phyloP scores from a whole-genome alignment of 1,140 invertebrate genomes.

The Daktulosphaira vitifoliae region DNA sequence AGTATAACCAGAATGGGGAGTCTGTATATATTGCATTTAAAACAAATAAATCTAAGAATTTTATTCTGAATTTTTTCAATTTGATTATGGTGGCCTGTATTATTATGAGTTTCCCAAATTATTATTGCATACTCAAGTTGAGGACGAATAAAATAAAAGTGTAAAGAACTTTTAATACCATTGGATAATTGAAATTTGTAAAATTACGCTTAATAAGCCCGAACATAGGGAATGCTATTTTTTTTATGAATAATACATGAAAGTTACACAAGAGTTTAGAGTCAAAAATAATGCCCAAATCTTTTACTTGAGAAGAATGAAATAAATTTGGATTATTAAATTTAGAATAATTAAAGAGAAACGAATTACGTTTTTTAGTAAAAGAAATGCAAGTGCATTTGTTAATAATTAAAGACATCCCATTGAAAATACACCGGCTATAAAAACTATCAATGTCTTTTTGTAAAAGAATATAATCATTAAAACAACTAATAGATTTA shows the following conservation, averaged over 20 bases:
- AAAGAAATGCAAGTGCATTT: not conserved
- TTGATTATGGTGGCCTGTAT: not conserved
- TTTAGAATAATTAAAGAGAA: not conserved
- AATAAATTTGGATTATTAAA: not conserved
- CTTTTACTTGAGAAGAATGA: not conserved
- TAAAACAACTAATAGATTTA: not conserved
- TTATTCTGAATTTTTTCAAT: not conserved
- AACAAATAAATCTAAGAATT: not conserved
- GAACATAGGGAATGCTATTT: not conserved
- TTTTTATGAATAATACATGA: not conserved
- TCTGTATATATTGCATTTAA: not conserved
- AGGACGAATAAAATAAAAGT: not conserved
- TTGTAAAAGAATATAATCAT: not conserved
- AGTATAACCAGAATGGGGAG: too few species aligned
- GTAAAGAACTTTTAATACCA: not conserved
- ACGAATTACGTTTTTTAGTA: not conserved
- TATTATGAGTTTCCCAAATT: not conserved
- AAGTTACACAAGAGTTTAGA: not conserved
- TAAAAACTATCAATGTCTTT: not conserved
- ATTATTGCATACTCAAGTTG: not conserved
- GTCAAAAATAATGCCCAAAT: not conserved
- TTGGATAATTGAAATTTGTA: not conserved
- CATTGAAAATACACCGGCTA: not conserved
- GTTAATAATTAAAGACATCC: not conserved
- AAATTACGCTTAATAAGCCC: not conserved